Conservation (phyloP, 1,140 invertebrate species). For the Drosophila arawakana region DNA sequence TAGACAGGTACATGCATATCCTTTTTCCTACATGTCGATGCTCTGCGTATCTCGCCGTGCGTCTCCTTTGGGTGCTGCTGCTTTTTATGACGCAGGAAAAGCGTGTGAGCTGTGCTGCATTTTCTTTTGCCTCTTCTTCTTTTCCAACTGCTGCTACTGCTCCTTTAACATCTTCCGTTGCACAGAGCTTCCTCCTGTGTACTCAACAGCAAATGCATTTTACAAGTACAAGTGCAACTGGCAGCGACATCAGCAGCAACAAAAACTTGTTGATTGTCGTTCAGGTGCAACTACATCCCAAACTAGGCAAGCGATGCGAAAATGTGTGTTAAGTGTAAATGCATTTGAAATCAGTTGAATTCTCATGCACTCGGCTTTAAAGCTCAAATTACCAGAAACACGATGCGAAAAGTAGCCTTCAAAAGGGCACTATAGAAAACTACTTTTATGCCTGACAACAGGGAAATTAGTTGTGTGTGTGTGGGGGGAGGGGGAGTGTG, state of each 20-base stretch:
- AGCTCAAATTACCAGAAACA: conserved; percentile 41
- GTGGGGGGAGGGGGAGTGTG: not conserved
- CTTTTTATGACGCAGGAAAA: conserved; percentile 45
- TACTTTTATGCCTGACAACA: conserved; percentile 37
- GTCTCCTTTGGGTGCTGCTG: conserved; percentile 27
- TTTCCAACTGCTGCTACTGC: not conserved
- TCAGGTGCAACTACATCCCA: conserved; percentile 34
- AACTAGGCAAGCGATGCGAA: conserved; percentile 26
- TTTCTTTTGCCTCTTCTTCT: not conserved
- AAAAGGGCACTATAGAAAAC: conserved; percentile 4
- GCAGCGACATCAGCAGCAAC: conserved; percentile 8
- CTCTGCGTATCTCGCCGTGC: conserved; percentile 20
- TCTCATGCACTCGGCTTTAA: conserved; percentile 33
- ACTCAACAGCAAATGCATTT: conserved; percentile 63
- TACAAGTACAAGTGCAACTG: conserved; percentile 32
- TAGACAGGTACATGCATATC: conserved; percentile 44
- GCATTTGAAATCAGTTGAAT: conserved; percentile 33
- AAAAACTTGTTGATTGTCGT: conserved; percentile 68
- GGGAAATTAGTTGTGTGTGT: conserved; percentile 33
- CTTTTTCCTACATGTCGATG: conserved; percentile 55
- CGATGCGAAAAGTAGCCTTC: not conserved
- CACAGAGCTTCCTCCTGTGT: conserved; percentile 37
- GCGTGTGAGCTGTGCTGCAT: conserved; percentile 25
- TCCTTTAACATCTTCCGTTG: conserved; percentile 55
- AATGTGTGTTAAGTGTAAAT: conserved; percentile 56